Conservation (phyloP, 2,888 invertebrate genomes). For the Apocheima hispidaria region DNA sequence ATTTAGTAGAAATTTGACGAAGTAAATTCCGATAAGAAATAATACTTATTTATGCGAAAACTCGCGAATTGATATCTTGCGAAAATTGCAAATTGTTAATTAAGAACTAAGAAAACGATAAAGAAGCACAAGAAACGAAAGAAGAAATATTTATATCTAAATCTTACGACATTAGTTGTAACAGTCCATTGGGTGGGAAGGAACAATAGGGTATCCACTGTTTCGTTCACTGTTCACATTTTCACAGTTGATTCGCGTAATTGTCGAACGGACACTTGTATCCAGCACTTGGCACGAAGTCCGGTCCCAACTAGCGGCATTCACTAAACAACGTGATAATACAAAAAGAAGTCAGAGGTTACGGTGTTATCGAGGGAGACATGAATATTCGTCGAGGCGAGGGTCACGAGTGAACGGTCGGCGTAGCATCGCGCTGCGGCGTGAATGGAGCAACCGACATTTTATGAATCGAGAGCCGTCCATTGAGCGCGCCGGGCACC, state of each 20-base stretch:
- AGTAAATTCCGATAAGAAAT: background rate
- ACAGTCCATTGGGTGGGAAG: slow-evolving; percentile 69
- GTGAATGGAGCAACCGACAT: slow-evolving; percentile 85
- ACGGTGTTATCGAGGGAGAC: slow-evolving; percentile 84
- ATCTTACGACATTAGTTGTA: slow-evolving; percentile 77
- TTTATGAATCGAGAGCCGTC: slow-evolving; percentile 84
- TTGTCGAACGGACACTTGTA: slow-evolving; percentile 75
- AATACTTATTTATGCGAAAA: background rate
- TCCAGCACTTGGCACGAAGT: slow-evolving; percentile 79
- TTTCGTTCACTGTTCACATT: slow-evolving; percentile 77
- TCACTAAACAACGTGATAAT: slow-evolving; percentile 83
- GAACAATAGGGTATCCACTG: slow-evolving; percentile 70
- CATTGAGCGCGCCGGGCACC: slow-evolving; percentile 73
- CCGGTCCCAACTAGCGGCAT: slow-evolving; percentile 70
- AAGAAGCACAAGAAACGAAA: slow-evolving; percentile 34
- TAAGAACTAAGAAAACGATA: background rate
- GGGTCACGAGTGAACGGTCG: slow-evolving; percentile 85
- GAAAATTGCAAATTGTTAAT: background rate
- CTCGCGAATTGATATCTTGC: background rate
- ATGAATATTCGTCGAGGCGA: slow-evolving; percentile 86
- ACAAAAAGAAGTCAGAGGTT: slow-evolving; percentile 84
- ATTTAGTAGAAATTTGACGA: background rate
- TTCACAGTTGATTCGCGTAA: slow-evolving; percentile 71
- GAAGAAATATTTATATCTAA: slow-evolving; percentile 62
- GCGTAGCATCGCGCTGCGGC: slow-evolving; percentile 79